Base-by-base conservation (phyloP, 1,140 invertebrate genomes). In the Goniozus legneri region DNA sequence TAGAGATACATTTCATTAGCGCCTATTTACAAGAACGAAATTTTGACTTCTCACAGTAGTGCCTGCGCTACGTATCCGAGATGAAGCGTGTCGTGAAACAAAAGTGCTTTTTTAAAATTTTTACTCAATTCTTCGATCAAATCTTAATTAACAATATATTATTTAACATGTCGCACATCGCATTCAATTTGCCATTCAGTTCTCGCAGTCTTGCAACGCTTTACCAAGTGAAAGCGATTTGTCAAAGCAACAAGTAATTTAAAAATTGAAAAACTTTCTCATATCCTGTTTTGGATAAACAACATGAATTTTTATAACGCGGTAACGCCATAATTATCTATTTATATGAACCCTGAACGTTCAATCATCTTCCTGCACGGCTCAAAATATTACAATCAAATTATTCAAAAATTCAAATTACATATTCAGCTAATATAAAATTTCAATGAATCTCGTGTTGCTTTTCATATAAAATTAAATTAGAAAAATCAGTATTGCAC, bases 191-290 rank as follows among this genome's bases (percentile, higher is more conserved):
- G 40, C 20, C 37, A n/a, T n/a, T n/a, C n/a, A n/a, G n/a, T n/a
- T n/a, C n/a, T n/a, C n/a, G 32, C 51, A 48, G 67, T 64, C 73
- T 73, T 73, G 62, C 72, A 57, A 64, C 63, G 63, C 64, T 75
- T 73, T 73, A 72, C 62, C 43, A 22, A 41, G 52, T 31, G 66
- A 73, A 73, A 73, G 67, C 56, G 65, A 67, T 64, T 67, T 62
- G 66, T 56, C 62, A 75, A 75, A 75, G 60, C 64, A 50, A 56
- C 55, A 50, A 37, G 51, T 58, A 49, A 33, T 36, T 20, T 40
- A 45, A 31, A 55, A 60, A 44, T n/a, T n/a, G n/a, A n/a, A n/a
- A n/a, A n/a, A n/a, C n/a, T n/a, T n/a, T n/a, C n/a, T n/a, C n/a
- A n/a, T n/a, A n/a, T n/a, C n/a, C n/a, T n/a, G n/a, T n/a, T n/a